phyloP scores from a whole-genome alignment of 92 coral and sea anemone species.

The Nematostella vectensis region DNA sequence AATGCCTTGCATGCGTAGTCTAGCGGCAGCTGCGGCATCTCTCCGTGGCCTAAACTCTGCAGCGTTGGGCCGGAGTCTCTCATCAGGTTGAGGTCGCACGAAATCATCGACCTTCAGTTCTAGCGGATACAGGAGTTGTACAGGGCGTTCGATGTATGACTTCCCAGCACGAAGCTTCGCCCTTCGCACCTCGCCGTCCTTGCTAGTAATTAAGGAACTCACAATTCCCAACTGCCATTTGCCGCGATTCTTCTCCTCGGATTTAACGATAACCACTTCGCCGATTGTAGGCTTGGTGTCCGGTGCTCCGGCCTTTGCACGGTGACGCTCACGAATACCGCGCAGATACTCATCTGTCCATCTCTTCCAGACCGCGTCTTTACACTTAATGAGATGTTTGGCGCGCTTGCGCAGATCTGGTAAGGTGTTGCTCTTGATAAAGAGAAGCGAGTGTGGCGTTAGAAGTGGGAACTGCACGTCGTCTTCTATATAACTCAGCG shows the following conservation, averaged over 20 bases:
- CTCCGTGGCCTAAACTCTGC: neutral
- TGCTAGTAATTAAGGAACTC: slow-evolving; percentile 9
- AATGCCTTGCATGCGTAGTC: slow-evolving; percentile 8
- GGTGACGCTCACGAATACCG: slow-evolving; percentile 23
- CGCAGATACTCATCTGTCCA: slow-evolving; percentile 31
- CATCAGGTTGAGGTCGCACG: neutral
- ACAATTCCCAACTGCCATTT: slow-evolving; percentile 21
- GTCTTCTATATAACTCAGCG: slow-evolving; percentile 30
- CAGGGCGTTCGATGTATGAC: slow-evolving; percentile 14
- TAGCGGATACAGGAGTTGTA: slow-evolving; percentile 21
- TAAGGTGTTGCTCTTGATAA: slow-evolving; percentile 3
- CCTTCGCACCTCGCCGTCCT: slow-evolving; percentile 20
- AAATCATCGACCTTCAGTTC: slow-evolving; percentile 18
- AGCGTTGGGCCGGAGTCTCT: slow-evolving; percentile 3
- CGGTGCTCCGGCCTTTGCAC: slow-evolving; percentile 4
- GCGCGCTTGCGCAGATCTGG: slow-evolving; percentile 36
- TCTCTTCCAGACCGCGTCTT: slow-evolving; percentile 34
- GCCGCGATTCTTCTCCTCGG: slow-evolving; percentile 16
- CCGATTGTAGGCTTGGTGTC: slow-evolving; percentile 3
- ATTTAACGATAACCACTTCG: slow-evolving; percentile 23
- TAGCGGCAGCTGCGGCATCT: slow-evolving; percentile 20
- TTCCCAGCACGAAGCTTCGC: slow-evolving; percentile 24
- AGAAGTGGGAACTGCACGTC: slow-evolving; percentile 37
- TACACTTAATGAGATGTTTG: slow-evolving; percentile 14
- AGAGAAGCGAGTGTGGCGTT: slow-evolving; percentile 21